A percentile compares a stretch with the other conserved stretches of the same genome.
phyloP scores from a whole-genome alignment of 2,113 vertebrate genomes.

The Oostethus manadensis region DNA sequence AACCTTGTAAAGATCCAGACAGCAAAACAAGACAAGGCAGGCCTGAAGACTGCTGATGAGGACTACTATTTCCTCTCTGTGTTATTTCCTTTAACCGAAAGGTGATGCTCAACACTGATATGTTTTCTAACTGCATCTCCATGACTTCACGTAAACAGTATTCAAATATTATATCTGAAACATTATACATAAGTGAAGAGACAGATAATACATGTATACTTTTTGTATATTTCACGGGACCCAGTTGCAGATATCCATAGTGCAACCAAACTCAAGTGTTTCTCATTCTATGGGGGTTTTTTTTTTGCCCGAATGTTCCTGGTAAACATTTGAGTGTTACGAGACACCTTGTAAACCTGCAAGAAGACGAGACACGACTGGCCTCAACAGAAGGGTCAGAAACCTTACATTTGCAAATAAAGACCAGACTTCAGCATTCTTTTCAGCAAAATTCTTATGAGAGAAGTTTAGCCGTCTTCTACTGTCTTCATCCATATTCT shows the following conservation, averaged over 20 bases:
- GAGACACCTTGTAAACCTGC: not conserved
- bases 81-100: conserved; percentile 9
- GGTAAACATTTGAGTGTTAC: not conserved
- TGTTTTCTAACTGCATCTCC: not conserved
- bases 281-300: not conserved
- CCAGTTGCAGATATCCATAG: too few relatives aligned
- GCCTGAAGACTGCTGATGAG: conserved; percentile 9
- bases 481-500: too few relatives aligned
- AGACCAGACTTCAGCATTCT: too few relatives aligned
- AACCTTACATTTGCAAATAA: not conserved
- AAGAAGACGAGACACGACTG: not conserved
- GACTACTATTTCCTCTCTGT: conserved; percentile 31
- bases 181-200: too few relatives aligned
- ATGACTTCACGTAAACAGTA: not conserved
- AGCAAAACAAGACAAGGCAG: conserved; percentile 13
- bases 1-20: not conserved
- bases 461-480: too few relatives aligned
- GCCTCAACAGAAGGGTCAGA: not conserved
- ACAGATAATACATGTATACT: too few relatives aligned
- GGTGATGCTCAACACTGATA: not conserved
- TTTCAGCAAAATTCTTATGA: too few relatives aligned
- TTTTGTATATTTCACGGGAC: too few relatives aligned
- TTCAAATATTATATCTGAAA: not conserved
- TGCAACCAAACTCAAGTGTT: not conserved
- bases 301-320: not conserved